Evolutionary conservation across 2,888 invertebrate species (phyloP).

Genomic region (Napeogenes inachia): DNA sequence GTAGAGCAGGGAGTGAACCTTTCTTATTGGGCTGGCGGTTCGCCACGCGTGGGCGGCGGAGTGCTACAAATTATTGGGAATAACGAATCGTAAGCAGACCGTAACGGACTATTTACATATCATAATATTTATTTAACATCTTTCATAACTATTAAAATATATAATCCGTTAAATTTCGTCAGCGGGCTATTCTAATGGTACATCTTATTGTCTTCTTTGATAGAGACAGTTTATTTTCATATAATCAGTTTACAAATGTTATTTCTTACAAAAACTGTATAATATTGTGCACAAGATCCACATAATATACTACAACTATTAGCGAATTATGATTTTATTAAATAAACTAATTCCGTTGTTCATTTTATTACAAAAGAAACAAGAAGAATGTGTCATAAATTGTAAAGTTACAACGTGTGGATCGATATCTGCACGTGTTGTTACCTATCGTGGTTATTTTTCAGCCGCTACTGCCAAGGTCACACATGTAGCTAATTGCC

Average conservation of each 20-base stretch:
- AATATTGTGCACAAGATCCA: no score
- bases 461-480: constrained; percentile 24
- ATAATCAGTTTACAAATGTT: no score
- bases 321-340: no score
- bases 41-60: constrained; percentile 28
- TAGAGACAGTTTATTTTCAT: no score
- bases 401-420: not conserved
- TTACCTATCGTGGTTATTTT: constrained; percentile 13
- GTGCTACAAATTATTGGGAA: constrained; percentile 31
- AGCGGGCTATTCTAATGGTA: no score
- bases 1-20: constrained; percentile 8
- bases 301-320: no score
- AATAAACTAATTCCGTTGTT: no score
- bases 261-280: no score
- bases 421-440: constrained; percentile 2
- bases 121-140: no score
- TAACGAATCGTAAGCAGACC: constrained; percentile 21
- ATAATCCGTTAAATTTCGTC: no score
- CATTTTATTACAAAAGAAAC: not conserved
- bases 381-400: not conserved
- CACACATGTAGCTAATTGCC: constrained; percentile 25
- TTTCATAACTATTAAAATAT: no score
- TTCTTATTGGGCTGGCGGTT: constrained; percentile 22
- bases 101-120: constrained; percentile 17
- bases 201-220: no score